Evolutionary conservation across 2,797 vertebrate species (phyloP), one percentile per base, ranked within the genome.

Genomic region (Sebastes nivosus): DNA sequence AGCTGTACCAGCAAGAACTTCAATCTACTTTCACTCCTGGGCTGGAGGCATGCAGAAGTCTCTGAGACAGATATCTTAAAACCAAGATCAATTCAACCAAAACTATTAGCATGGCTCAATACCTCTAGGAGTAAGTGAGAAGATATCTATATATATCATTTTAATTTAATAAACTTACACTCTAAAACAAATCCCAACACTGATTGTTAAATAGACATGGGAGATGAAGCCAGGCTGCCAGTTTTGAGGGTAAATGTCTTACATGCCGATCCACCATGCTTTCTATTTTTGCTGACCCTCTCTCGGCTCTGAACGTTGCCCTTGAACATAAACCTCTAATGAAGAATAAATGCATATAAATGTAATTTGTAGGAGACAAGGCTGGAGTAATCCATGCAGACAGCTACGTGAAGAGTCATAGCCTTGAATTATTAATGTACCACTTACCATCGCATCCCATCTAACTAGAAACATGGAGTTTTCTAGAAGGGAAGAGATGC

Each of bases 311-410:
- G n/a, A 83, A 75, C 9, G 8, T 32, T 82, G 79, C 54, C 74
- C 84, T 87, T 88, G 75, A 85, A 87, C 75, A 79, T 82, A 88
- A 78, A 88, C 81, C 10, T 8, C 75, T 89, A 86, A 91, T 89
- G 75, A 91, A 83, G 85, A 89, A 83, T 84, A 86, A 83, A 92
- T 90, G 64, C 81, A 86, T 82, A 84, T 67, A 80, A 86, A 89
- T 87, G 82, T 77, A 84, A 85, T 90, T 91, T 77, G 30, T 67
- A 66, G 64, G 61, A 77, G 61, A 86, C 22, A 54, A 59, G 25
- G 8, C 12, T 77, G 70, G 65, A 76, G 75, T 83, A 69, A 88
- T 88, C 54, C 57, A 76, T 70, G 70, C 54, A 84, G 74, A 79
- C 58, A 74, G 64, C 59, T 42, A 77, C 77, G 72, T 77, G 66